These are phyloP conservation scores for Drosophila parvula DNA, from an alignment of 1,140 invertebrate genomes.

Conservation along the genomic window DNA sequence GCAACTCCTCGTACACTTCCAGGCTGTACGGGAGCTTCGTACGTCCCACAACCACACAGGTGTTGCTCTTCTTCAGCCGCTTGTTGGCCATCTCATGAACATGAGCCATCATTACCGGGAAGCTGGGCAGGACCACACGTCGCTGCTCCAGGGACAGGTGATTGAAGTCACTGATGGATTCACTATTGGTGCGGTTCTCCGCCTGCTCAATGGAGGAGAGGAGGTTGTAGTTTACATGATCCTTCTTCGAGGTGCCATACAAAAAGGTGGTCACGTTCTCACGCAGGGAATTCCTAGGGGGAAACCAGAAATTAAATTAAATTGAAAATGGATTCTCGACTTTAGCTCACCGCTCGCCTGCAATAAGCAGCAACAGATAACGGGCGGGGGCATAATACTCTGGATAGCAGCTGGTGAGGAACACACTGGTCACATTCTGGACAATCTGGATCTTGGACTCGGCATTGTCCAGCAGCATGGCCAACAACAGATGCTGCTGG, in stretches of 20 bases:
- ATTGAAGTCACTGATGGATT: constrained; percentile 70
- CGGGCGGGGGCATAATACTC: constrained; percentile 91
- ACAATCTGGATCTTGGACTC: constrained; percentile 89
- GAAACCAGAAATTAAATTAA: background rate
- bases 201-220: constrained; percentile 75
- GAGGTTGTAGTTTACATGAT: constrained; percentile 79
- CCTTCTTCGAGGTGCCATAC: constrained; percentile 82
- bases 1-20: constrained; percentile 88
- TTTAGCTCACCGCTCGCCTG: constrained; percentile 89
- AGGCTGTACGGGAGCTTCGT: constrained; percentile 88
- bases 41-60: constrained; percentile 86
- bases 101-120: constrained; percentile 76
- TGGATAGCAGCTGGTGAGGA: constrained; percentile 92
- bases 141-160: constrained; percentile 75
- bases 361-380: constrained; percentile 92
- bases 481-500: constrained; percentile 85
- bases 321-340: background rate
- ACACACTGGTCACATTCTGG: constrained; percentile 92
- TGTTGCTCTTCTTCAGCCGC: constrained; percentile 80
- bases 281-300: constrained; percentile 70
- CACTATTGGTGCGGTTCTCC: constrained; percentile 42
- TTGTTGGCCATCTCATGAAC: constrained; percentile 83
- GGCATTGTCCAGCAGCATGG: constrained; percentile 85
- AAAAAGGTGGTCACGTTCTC: constrained; percentile 79
- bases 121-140: constrained; percentile 82